A percentile compares a stretch with the other conserved stretches of the same genome.
Conservation (phyloP, 2,113 vertebrate species). For the Oriolus oriolus region DNA sequence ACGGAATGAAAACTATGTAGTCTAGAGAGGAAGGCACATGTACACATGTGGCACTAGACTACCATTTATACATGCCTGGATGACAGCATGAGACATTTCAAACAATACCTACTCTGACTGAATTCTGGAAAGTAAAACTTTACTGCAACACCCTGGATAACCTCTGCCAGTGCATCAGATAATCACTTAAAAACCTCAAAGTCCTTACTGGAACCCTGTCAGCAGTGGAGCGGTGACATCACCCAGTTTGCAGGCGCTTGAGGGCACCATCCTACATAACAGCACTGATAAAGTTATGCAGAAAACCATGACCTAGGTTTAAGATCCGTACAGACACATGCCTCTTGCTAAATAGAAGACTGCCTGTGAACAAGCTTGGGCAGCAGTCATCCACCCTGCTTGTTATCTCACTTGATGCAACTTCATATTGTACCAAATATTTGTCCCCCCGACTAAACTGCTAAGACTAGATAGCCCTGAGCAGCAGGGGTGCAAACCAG, state of each 20-base stretch:
- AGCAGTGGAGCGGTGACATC: not conserved
- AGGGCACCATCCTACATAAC: not conserved
- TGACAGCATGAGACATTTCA: not conserved
- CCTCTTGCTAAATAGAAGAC: not conserved
- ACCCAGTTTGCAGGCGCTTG: not conserved
- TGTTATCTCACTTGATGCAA: not conserved
- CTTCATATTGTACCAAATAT: not conserved
- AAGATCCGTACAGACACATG: rapidly evolving
- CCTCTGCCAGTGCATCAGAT: not conserved
- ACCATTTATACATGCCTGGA: not conserved
- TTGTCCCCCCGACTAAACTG: not conserved
- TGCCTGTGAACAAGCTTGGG: not conserved
- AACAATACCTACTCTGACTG: not conserved
- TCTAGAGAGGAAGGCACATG: not conserved
- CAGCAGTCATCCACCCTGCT: not conserved
- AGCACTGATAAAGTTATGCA: not conserved
- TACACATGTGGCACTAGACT: not conserved
- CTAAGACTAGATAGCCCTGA: not conserved
- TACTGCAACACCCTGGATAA: not conserved
- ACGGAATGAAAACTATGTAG: not conserved
- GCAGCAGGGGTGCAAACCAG: not conserved
- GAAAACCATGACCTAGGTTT: not conserved
- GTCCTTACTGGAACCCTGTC: not conserved
- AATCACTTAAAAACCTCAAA: not conserved
- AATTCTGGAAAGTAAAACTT: not conserved